Conservation (phyloP, 1,140 invertebrate species). For the Spodoptera frugiperda region DNA sequence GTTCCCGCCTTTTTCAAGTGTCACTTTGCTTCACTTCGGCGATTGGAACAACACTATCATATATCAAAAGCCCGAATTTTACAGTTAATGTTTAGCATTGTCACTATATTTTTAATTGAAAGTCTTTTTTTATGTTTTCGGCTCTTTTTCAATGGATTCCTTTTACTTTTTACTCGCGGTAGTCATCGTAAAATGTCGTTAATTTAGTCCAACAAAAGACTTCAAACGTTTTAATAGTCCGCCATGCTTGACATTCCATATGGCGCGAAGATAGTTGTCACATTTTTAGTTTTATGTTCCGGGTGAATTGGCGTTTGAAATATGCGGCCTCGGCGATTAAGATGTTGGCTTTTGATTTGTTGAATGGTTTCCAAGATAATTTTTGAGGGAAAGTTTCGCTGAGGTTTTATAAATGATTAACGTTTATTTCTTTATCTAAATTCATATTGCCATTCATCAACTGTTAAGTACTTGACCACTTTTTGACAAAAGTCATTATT, state of each 20-base stretch:
- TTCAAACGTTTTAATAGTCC: constrained; percentile 76
- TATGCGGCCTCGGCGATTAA: constrained; percentile 46
- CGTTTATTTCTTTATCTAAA: no score
- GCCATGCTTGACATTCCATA: constrained; percentile 74
- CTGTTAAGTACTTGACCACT: no score
- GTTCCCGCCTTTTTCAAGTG: constrained; percentile 85
- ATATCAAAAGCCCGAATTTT: constrained; percentile 81
- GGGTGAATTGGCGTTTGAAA: constrained; percentile 58
- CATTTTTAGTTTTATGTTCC: constrained; percentile 77
- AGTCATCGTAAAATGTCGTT: constrained; percentile 77
- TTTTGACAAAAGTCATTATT: no score
- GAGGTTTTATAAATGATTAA: not conserved
- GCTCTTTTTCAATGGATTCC: constrained; percentile 37
- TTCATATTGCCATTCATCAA: no score
- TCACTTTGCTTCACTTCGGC: constrained; percentile 83
- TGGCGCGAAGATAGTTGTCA: constrained; percentile 68
- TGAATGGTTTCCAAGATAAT: constrained; percentile 10
- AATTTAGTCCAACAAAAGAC: constrained; percentile 74
- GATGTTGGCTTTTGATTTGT: constrained; percentile 27
- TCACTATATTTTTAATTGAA: constrained; percentile 83
- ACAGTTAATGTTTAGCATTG: constrained; percentile 68
- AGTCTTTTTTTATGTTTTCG: constrained; percentile 79
- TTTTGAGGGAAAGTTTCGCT: no score
- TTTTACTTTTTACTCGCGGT: constrained; percentile 76
- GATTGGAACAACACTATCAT: constrained; percentile 83